phyloP scores from a whole-genome alignment of 2,888 invertebrate species.

The Drosophila buzzatii region DNA sequence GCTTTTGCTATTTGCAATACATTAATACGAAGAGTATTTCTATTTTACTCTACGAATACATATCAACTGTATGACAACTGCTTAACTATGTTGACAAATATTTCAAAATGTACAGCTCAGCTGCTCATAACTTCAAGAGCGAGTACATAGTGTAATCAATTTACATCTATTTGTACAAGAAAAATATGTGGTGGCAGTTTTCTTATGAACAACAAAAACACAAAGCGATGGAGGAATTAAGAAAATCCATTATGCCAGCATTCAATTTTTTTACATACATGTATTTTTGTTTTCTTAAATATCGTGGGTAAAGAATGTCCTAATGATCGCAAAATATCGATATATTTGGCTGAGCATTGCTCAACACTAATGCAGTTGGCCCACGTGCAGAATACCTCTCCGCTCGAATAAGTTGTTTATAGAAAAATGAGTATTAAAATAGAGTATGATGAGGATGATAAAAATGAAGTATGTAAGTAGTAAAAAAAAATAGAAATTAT shows the following conservation, averaged over 20 bases:
- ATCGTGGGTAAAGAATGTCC: not conserved
- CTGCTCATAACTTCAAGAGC: not conserved
- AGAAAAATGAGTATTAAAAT: not conserved
- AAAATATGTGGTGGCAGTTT: conserved; percentile 3
- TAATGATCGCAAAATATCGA: not conserved
- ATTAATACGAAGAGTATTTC: not conserved
- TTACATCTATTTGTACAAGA: not conserved
- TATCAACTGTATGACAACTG: not conserved
- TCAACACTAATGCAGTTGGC: not conserved
- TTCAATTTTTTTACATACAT: not conserved
- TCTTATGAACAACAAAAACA: not conserved
- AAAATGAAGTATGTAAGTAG: not conserved
- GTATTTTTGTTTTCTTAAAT: not conserved
- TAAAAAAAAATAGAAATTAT: not conserved
- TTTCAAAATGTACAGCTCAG: not conserved
- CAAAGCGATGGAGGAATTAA: conserved; percentile 69
- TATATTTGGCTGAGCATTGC: not conserved
- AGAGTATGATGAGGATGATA: not conserved
- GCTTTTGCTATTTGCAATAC: not conserved
- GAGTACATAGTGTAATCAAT: conserved; percentile 27
- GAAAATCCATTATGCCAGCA: not conserved
- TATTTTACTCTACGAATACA: no score
- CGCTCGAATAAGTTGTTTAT: not conserved
- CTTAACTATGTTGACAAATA: not conserved
- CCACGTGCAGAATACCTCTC: not conserved